These are phyloP conservation scores for Sebastes trivittatus DNA, from an alignment of 2,797 vertebrate genomes.

Conservation along the genomic window DNA sequence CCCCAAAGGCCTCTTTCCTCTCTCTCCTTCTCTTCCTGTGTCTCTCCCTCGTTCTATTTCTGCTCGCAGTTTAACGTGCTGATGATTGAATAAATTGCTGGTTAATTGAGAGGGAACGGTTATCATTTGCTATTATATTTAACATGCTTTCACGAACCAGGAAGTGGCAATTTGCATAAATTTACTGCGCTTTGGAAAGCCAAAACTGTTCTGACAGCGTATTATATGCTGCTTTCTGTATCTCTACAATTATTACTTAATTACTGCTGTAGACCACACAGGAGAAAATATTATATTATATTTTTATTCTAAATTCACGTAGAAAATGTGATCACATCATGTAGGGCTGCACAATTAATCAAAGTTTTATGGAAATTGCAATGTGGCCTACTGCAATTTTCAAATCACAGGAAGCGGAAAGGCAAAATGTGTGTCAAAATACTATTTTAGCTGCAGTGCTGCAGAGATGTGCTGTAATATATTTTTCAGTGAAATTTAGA, in stretches of 20 bases:
- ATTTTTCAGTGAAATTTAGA: no score
- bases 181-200: neutral
- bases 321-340: neutral
- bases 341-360: no score
- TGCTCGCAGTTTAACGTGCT: slow-evolving; percentile 36
- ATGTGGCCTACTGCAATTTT: no score
- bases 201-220: slow-evolving; percentile 8
- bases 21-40: slow-evolving; percentile 31
- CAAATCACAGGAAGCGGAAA: no score
- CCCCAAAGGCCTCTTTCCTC: slow-evolving; percentile 64
- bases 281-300: neutral
- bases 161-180: slow-evolving; percentile 56
- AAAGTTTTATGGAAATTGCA: no score
- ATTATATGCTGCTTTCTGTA: neutral
- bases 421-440: no score
- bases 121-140: slow-evolving; percentile 63
- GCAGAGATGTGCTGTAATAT: no score
- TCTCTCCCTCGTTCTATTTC: slow-evolving; percentile 35
- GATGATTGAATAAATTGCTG: slow-evolving; percentile 61
- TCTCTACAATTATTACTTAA: slow-evolving; percentile 3
- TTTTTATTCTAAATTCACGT: neutral
- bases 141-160: slow-evolving; percentile 46
- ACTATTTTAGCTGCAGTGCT: no score
- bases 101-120: slow-evolving; percentile 59
- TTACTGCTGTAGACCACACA: neutral